Conservation (phyloP, 2,797 vertebrate genomes). For the Rhabdomys pumilio region DNA sequence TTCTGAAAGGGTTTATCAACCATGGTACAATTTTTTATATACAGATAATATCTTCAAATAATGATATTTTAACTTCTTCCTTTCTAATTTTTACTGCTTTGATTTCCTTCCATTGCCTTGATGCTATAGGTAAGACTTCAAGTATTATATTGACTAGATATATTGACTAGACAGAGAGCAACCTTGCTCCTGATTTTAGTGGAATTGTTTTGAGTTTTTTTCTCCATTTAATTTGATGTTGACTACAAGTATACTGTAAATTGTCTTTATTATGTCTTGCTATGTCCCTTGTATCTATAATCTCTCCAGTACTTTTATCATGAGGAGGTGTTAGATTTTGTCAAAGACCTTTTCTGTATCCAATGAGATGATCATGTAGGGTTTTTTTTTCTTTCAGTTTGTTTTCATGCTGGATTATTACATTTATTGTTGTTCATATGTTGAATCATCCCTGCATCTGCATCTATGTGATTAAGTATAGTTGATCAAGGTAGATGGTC, state of each 20-base stretch:
- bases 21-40: neutral
- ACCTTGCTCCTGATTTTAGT: neutral
- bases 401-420: neutral
- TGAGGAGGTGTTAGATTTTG: neutral
- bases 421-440: neutral
- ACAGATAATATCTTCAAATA: neutral
- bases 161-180: neutral
- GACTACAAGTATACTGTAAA: neutral
- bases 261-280: neutral
- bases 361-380: neutral
- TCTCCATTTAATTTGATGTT: neutral
- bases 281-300: neutral
- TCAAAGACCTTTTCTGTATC: neutral
- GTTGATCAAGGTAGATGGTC: neutral
- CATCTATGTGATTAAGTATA: neutral
- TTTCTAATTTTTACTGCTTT: neutral
- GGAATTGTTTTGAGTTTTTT: neutral
- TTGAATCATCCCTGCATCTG: neutral
- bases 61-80: neutral
- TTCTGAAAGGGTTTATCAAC: neutral
- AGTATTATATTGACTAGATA: neutral
- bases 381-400: neutral
- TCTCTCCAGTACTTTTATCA: neutral
- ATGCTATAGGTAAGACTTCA: neutral
- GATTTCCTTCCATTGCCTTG: neutral